Conservation (phyloP, 1,140 invertebrate species). For the Cyrtorhinus lividipennis region DNA sequence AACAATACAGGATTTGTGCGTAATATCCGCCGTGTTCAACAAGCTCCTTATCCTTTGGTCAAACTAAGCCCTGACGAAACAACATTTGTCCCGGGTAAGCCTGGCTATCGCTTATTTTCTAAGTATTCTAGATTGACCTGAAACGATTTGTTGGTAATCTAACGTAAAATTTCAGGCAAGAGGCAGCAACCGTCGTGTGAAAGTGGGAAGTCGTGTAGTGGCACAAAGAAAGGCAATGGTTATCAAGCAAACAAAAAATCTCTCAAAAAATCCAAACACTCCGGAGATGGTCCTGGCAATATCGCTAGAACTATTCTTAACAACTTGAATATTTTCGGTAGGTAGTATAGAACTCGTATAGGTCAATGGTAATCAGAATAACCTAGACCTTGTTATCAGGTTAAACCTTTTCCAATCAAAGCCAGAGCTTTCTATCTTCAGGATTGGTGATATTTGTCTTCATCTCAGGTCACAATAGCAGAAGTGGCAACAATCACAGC, state of each 20-base stretch:
- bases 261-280: slow-evolving; percentile 29
- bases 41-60: slow-evolving; percentile 64
- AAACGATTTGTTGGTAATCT: too few relatives aligned
- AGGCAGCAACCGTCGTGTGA: neutral
- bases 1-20: slow-evolving; percentile 53
- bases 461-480: slow-evolving; percentile 18
- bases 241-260: slow-evolving; percentile 20
- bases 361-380: too few relatives aligned
- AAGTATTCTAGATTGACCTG: neutral
- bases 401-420: neutral
- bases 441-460: too few relatives aligned
- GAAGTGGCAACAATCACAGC: neutral
- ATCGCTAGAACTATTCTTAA: slow-evolving; percentile 58
- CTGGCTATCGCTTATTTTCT: too few relatives aligned
- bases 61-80: slow-evolving; percentile 45
- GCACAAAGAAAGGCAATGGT: slow-evolving; percentile 10
- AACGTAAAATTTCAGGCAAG: too few relatives aligned
- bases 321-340: slow-evolving; percentile 65
- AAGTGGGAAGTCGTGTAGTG: slow-evolving; percentile 29
- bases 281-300: slow-evolving; percentile 39
- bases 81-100: neutral
- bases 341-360: slow-evolving; percentile 24
- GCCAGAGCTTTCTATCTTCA: neutral
- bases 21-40: slow-evolving; percentile 53
- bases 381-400: too few relatives aligned